Evolutionary conservation across 2,888 invertebrate genomes (phyloP).

Genomic region (Synanthedon vespiformis): DNA sequence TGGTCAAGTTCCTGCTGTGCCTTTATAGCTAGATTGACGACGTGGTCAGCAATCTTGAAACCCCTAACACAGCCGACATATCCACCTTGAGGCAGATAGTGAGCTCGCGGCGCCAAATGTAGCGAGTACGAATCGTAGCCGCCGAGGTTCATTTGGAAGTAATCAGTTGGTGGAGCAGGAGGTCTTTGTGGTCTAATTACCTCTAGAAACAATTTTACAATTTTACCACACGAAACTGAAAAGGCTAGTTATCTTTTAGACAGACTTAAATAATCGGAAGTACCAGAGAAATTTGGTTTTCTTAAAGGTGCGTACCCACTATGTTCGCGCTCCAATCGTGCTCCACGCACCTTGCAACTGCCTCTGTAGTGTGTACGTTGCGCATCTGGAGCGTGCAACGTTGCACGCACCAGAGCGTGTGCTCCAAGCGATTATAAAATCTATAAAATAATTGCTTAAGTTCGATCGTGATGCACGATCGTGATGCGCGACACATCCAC

Average conservation of each 20-base stretch:
- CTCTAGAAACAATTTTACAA: slow-evolving; percentile 65
- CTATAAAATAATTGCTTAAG: no score
- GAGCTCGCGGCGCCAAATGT: slow-evolving; percentile 50
- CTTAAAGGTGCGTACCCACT: no score
- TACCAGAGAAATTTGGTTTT: background rate
- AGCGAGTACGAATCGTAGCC: slow-evolving; percentile 84
- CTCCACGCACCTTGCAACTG: no score
- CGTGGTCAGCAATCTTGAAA: slow-evolving; percentile 83
- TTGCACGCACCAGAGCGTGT: no score
- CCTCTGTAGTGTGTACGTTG: no score
- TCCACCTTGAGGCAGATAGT: slow-evolving; percentile 69
- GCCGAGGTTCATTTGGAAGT: slow-evolving; percentile 89
- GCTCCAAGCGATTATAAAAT: no score
- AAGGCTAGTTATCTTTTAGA: background rate
- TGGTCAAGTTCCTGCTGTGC: slow-evolving; percentile 77
- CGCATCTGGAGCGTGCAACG: no score
- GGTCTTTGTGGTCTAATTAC: slow-evolving; percentile 89
- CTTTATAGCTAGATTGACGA: slow-evolving; percentile 82
- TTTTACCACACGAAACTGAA: background rate
- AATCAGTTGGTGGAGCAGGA: slow-evolving; percentile 89
- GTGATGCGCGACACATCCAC: no score
- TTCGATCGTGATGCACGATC: no score
- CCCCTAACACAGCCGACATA: slow-evolving; percentile 91
- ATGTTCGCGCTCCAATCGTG: no score
- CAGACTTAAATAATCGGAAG: background rate